phyloP scores from a whole-genome alignment of 1,140 invertebrate genomes.

The Oreohelix idahoensis region DNA sequence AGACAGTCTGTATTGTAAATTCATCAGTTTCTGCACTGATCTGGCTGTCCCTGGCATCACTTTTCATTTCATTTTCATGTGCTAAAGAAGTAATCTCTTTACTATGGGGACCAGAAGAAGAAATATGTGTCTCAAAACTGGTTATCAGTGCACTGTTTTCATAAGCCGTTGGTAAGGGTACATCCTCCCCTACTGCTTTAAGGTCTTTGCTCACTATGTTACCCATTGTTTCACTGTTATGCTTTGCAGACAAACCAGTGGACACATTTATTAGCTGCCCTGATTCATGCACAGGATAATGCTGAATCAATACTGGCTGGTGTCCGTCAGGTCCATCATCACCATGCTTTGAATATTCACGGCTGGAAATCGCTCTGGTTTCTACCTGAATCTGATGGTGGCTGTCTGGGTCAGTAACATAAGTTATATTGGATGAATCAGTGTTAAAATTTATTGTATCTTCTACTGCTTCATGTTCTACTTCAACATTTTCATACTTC shows the following conservation, averaged over 20 bases:
- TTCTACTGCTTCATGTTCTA: not conserved
- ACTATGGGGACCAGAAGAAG: not conserved
- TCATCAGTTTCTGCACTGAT: slow-evolving; percentile 18
- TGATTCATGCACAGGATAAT: not conserved
- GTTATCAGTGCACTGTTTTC: not conserved
- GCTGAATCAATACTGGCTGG: not conserved
- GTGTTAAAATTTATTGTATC: not conserved
- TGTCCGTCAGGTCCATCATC: not conserved
- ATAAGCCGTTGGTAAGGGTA: not conserved
- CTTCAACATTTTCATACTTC: not conserved
- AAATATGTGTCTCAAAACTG: not conserved
- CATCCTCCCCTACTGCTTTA: not conserved
- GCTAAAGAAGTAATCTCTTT: not conserved
- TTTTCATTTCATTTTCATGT: not conserved
- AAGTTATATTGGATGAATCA: not conserved
- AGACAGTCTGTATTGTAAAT: slow-evolving; percentile 14
- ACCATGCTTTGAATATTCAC: not conserved
- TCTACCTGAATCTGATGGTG: not conserved
- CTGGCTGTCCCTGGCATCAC: slow-evolving; percentile 15
- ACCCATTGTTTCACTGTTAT: not conserved
- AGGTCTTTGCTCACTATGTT: not conserved
- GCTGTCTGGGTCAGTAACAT: not conserved
- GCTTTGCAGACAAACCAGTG: not conserved
- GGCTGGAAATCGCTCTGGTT: not conserved
- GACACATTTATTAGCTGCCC: not conserved